Percentiles rank a stretch among this genome's conserved stretches.
These are phyloP conservation scores for Horisme vitalbata DNA, from an alignment of 2,888 invertebrate genomes.

Conservation along the genomic window DNA sequence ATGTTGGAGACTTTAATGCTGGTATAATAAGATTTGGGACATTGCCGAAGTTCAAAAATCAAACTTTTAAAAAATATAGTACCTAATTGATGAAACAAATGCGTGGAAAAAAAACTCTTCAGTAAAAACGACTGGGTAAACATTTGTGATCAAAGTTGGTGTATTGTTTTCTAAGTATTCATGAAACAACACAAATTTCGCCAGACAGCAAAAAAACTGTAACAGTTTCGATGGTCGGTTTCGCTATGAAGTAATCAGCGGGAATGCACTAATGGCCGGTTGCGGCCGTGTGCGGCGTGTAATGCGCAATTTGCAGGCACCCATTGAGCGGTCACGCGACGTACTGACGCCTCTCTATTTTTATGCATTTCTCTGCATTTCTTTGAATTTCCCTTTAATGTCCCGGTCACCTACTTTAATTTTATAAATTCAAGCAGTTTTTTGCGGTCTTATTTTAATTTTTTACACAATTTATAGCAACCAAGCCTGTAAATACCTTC, in stretches of 20 bases:
- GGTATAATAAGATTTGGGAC: too few relatives aligned
- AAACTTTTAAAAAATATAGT: too few relatives aligned
- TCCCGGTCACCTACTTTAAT: constrained; percentile 10
- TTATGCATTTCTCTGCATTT: constrained; percentile 25
- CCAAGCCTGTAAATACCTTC: too few relatives aligned
- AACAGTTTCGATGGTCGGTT: constrained; percentile 70
- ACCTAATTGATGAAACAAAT: too few relatives aligned
- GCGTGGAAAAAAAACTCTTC: neutral
- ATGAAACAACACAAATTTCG: constrained; percentile 44
- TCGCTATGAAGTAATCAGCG: constrained; percentile 74
- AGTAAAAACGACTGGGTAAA: neutral
- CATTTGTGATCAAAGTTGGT: constrained; percentile 9
- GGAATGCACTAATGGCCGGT: constrained; percentile 76
- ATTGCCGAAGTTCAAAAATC: too few relatives aligned
- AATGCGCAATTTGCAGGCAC: constrained; percentile 75
- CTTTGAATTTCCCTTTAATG: constrained; percentile 20
- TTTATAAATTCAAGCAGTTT: too few relatives aligned
- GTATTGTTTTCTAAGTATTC: constrained; percentile 34
- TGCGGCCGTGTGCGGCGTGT: constrained; percentile 67
- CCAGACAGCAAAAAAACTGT: constrained; percentile 56
- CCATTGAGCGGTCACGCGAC: constrained; percentile 71
- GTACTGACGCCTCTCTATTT: constrained; percentile 35
- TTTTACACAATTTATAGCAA: too few relatives aligned
- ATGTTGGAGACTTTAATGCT: too few relatives aligned
- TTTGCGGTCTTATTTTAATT: too few relatives aligned